Base-by-base conservation (phyloP, 2,888 invertebrate genomes). In the Caenorhabditis sp. region DNA sequence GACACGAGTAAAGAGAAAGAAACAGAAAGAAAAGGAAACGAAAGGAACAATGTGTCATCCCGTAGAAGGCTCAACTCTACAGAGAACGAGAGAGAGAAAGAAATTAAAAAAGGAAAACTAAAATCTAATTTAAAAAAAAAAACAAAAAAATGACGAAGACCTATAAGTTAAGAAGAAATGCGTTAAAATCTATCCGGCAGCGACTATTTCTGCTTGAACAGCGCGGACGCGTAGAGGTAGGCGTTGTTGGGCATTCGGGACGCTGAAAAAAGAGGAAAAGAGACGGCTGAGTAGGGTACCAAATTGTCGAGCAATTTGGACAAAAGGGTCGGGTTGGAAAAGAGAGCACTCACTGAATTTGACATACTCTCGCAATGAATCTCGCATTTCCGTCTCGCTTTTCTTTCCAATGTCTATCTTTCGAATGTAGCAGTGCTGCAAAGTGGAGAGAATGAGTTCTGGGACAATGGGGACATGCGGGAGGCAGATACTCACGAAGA, bases 351-450 rank as follows among this genome's bases (percentile, higher is more conserved):
- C 56, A 86, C 86, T 74, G 58, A 79, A 80, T 64, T 77, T 72
- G 56, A 82, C 60, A 86, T 88, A 88, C 32, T 80, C 64, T 26
- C 61, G 47, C 20, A 88, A 68, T 24, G 79, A 72, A 37, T 72
- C 56, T 15, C 82, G 83, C 76, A 88, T 82, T 72, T 88, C 83
- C 20, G 72, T 71, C 32, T 80, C 82, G 13, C 58, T 79, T 37
- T 80, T 76, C 37, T 74, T 72, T n/a, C 68, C 69, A 72, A 86
- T 88, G 47, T 86, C 82, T 26, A 89, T 72, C 32, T 87, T 84
- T 8, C 89, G 87, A 56, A 89, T 83, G 80, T 84, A 85, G 76
- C 81, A 80, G 69, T 86, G 78, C 86, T 86, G 62, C 20, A 83
- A 79, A 32, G 32, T 32, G 32, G 4, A 32, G 9, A 32, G 9